These are phyloP conservation scores for Calameuta idolon DNA, from an alignment of 2,888 invertebrate species.

Conservation along the genomic window DNA sequence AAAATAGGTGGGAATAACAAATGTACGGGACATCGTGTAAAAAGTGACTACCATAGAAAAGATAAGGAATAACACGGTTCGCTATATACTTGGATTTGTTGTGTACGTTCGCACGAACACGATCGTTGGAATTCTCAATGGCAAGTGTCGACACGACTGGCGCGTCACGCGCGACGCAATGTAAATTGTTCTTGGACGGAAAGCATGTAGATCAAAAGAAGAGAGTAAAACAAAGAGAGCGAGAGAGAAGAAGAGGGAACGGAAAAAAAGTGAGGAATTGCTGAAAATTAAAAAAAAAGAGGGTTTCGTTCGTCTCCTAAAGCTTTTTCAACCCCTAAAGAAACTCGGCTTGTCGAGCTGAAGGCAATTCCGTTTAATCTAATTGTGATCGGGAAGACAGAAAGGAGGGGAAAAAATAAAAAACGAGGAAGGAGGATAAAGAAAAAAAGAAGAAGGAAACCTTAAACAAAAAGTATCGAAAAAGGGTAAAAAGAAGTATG, in stretches of 20 bases:
- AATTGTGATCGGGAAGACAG: constrained; percentile 34
- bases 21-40: too few species aligned
- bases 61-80: too few species aligned
- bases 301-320: not conserved
- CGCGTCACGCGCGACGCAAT: not conserved
- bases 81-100: too few species aligned
- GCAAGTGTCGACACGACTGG: not conserved
- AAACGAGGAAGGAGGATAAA: not conserved
- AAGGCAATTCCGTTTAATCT: constrained; percentile 20
- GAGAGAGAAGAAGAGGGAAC: not conserved
- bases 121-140: not conserved
- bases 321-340: not conserved
- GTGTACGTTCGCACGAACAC: too few species aligned
- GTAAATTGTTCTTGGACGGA: constrained; percentile 10
- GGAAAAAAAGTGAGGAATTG: not conserved
- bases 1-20: too few species aligned
- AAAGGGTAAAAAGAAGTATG: not conserved
- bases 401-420: not conserved
- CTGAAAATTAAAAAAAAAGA: constrained; percentile 5
- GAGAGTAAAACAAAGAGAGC: not conserved
- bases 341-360: not conserved
- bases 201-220: not conserved
- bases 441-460: not conserved
- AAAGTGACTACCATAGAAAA: too few species aligned
- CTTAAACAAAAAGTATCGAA: not conserved